Evolutionary conservation across 2,113 vertebrate species (phyloP), one percentile per base, ranked within the genome.

Genomic region (Perca fluviatilis): DNA sequence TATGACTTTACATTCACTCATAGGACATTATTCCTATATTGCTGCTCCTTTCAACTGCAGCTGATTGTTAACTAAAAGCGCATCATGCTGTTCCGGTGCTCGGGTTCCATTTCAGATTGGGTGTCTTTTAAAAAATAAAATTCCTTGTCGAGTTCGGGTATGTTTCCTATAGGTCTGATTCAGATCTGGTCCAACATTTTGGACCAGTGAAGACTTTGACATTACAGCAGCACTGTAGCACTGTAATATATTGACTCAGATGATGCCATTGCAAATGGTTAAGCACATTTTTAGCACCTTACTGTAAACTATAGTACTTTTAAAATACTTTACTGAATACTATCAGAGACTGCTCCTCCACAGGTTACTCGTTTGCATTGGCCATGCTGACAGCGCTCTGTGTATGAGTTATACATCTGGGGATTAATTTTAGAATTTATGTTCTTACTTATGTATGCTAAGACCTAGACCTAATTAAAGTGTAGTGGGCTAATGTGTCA

Each of bases 381-480:
- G 13, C 19, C 40, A 65, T 46, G 66, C 43, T 65, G 33, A 64
- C 18, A 61, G 3, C 4, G 33, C 68, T 80, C 15, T 56, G 50
- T 19, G 21, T 53, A 54, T 19, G 50, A 70, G 18, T 79, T 53
- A 18, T 61, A 43, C 61, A 82, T 80, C 49, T 47, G 54, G 46
- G 21, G 3, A 47, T 14, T 60, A 53, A 79, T 73, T 65, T 60
- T 60, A 36, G 21, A 64, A 76, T 76, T 14, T 57, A 56, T 66
- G 57, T 90, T 43, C 40, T 43, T 43, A 11, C 40, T 43, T 43
- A 11, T 74, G 43, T 50, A 76, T 23, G 16, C 56, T 53, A 23
- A 77, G 64, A 74, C 46, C 23, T 33, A 25, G 18, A 68, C 46
- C 76, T 74, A 64, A 85, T 85, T 68, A 87, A 66, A 62, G 40